Conservation (phyloP, 2,113 vertebrate genomes). For the Sardina pilchardus region DNA sequence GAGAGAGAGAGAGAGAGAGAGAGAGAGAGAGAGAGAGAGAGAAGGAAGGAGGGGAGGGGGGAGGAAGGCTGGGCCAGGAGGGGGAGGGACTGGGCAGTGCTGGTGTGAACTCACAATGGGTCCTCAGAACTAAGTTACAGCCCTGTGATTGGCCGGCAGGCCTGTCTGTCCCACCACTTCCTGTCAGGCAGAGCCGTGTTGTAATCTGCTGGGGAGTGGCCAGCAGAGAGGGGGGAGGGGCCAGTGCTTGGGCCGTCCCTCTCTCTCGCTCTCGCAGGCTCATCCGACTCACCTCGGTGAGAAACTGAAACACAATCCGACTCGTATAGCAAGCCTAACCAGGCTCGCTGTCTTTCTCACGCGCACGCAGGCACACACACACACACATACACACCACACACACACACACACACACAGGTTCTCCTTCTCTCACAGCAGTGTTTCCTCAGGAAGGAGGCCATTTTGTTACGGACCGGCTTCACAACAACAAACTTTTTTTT, state of each 20-base stretch:
- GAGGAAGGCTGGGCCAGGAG: not conserved
- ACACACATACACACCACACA: not conserved
- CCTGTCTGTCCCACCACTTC: constrained; percentile 69
- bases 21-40: constrained; percentile 36
- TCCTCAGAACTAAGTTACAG: not conserved
- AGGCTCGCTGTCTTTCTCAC: constrained; percentile 56
- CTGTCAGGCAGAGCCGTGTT: constrained; percentile 55
- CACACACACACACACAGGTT: constrained; percentile 49
- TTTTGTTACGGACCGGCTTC: constrained; percentile 65
- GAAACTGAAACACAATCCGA: constrained; percentile 75
- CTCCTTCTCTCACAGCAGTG: constrained; percentile 45
- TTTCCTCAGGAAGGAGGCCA: constrained; percentile 77
- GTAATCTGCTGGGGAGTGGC: constrained; percentile 50
- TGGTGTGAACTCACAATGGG: constrained; percentile 17
- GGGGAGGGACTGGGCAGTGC: constrained; percentile 44
- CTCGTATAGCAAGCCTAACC: constrained; percentile 68
- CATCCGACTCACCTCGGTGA: constrained; percentile 58
- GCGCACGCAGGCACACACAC: constrained; percentile 52
- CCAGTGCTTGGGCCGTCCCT: constrained; percentile 36
- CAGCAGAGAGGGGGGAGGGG: constrained; percentile 63
- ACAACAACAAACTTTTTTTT: constrained; percentile 53
- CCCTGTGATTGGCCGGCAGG: constrained; percentile 57
- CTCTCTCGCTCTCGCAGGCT: constrained; percentile 53
- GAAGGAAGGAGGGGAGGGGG: constrained; percentile 40
- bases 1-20: constrained; percentile 18